Evolutionary conservation across 2,888 invertebrate genomes (phyloP), one percentile per base, ranked within the genome.

Genomic region (Trissolcus japonicus): DNA sequence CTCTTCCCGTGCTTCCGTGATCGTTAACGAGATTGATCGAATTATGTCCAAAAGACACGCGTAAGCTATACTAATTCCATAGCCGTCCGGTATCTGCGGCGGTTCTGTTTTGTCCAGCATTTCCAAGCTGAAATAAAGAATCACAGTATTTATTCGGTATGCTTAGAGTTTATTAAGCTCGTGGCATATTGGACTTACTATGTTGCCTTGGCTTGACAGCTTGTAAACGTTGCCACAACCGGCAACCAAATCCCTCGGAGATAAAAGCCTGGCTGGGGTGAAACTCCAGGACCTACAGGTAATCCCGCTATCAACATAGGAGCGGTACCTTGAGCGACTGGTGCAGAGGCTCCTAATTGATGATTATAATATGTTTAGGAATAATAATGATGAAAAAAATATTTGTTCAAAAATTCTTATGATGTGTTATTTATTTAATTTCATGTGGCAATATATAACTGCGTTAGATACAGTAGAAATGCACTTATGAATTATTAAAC

Each of bases 61-160:
- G 90, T 98, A 98, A 0, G 98, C 97, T 48, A 99, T 93, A 0
- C 98, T 98, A 75, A 99, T 95, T 4, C 98, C 98, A 90, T 99
- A 99, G 0, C 99, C 98, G 80, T 99, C 98, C n/a, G 96, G 96
- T 80, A 99, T 95, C 11, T 92, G 89, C 0, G 98, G 98, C 6
- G 98, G 96, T 84, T 99, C 99, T 16, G 95, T 92, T 87, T 98
- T 97, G 86, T 99, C 99, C 83, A 98, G 89, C 95, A 98, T 95
- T 89, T 99, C 99, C 87, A 99, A 91, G 86, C 98, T 97, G 88
- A 67, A 90, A 88, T 14, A 17, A 29, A 16, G 16, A 16, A 14
- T 46, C 4, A 46, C 16, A 46, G 1, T 6, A 6, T 46, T 46
- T 2, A 14, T 2, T 46, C 16, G 9, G n/a, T 14, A 6, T 46